Evolutionary conservation across 2,888 invertebrate species (phyloP), one percentile per base, ranked within the genome.

Genomic region (Pseudoips prasinana): DNA sequence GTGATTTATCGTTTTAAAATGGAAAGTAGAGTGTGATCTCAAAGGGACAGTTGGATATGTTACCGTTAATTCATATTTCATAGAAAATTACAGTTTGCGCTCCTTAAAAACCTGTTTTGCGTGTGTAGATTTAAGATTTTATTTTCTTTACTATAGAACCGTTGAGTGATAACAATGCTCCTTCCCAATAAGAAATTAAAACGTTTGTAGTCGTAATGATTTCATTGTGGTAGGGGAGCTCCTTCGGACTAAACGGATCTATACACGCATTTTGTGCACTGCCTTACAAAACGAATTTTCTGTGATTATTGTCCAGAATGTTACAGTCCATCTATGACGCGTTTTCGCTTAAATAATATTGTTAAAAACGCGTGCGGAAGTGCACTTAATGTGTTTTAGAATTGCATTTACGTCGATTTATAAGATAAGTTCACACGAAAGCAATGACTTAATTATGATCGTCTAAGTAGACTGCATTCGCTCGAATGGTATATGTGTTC

Each of bases 401-500:
- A 74, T 79, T 78, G 81, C 82, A 83, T 85, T 82, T 84, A 83
- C 66, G 73, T 73, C 66, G 64, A 60, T 66, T 67, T 66, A 59
- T 69, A 65, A 70, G 64, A 52, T 41, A 57, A 46, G 70, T 73
- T 75, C 69, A 73, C 71, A 70, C 52, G 66, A 70, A 83, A 83
- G 78, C 79, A 81, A 86, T 85, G 75, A 82, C 77, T 78, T 75
- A 70, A 75, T 63, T 65, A 70, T 66, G 64, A 74, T 73, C 67
- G 69, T 79, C 63, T 73, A 65, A 69, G 77, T 85, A 86, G 86
- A 88, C 88, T 87, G 86, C 84, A 86, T 85, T 87, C 84, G 68
- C 73, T 83, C 67, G 83, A 87, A 85, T 85, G 83, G 39, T 46
- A 80, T 73, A 80, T 83, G 84, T 88, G 88, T 88, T 88, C 87